A percentile compares a stretch with the other conserved stretches of the same genome.
These are phyloP conservation scores for Gastrophryne carolinensis DNA, from an alignment of 2,797 vertebrate genomes.

Conservation along the genomic window DNA sequence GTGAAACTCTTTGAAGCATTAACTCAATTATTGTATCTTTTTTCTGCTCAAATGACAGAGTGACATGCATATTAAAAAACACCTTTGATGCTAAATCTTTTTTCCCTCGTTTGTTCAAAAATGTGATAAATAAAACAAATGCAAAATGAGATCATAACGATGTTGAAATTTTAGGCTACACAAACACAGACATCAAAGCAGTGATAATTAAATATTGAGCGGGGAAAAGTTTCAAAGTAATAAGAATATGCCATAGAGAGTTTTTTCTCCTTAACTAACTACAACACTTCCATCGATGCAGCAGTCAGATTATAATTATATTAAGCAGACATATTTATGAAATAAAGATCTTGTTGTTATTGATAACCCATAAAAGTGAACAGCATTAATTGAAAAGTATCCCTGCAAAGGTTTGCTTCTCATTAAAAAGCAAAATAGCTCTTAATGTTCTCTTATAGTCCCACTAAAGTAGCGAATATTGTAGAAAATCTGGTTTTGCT, in stretches of 20 bases:
- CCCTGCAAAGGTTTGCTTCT: constrained; percentile 7
- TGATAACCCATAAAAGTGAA: constrained; percentile 16
- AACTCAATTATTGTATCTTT: constrained; percentile 8
- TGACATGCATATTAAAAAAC: constrained; percentile 20
- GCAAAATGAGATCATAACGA: constrained; percentile 24
- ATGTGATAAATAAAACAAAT: constrained; percentile 19
- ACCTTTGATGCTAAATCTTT: constrained; percentile 40
- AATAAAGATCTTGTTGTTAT: constrained; percentile 1
- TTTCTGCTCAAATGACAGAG: constrained; percentile 16
- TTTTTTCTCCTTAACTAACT: neutral
- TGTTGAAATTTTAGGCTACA: constrained; percentile 30
- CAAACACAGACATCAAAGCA: constrained; percentile 37
- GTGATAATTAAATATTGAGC: constrained; percentile 33
- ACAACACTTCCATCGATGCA: neutral
- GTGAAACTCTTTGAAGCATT: constrained; percentile 17
- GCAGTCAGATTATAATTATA: constrained; percentile 3
- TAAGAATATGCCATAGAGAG: constrained; percentile 5
- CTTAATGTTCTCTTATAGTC: neutral
- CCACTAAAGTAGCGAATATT: too few relatives aligned
- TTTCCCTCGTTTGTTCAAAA: constrained; percentile 1
- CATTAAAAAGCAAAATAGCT: neutral
- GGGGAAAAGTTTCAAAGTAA: constrained; percentile 27
- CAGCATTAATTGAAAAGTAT: constrained; percentile 4
- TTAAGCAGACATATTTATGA: constrained; percentile 7
- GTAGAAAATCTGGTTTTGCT: too few relatives aligned